These are phyloP conservation scores for Pleuronectes platessa DNA, from an alignment of 2,113 vertebrate species.

Conservation along the genomic window DNA sequence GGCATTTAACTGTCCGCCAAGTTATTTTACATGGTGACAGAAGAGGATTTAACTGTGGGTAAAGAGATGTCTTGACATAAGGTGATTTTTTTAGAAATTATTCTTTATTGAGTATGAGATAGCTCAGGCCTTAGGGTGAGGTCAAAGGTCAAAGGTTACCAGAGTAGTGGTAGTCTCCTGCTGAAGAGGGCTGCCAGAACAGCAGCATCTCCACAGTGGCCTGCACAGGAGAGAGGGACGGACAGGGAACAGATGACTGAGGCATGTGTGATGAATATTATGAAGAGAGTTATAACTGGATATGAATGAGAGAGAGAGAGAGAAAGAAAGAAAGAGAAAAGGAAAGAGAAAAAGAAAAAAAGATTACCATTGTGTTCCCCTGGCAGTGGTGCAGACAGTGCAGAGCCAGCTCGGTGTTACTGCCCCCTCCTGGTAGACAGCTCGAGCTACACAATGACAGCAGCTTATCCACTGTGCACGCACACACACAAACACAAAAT, in stretches of 20 bases:
- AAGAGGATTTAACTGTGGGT: too few relatives aligned
- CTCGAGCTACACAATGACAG: slow-evolving; percentile 83
- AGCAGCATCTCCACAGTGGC: slow-evolving; percentile 81
- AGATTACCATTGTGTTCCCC: slow-evolving; percentile 79
- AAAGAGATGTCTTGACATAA: background rate
- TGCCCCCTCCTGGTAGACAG: slow-evolving; percentile 83
- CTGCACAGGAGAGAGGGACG: slow-evolving; percentile 58
- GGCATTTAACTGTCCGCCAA: too few relatives aligned
- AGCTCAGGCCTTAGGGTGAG: background rate
- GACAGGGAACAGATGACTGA: slow-evolving; percentile 11
- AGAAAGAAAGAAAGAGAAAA: background rate
- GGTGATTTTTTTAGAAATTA: too few relatives aligned
- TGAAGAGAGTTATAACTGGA: background rate
- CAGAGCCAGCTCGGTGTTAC: slow-evolving; percentile 84
- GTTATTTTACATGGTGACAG: too few relatives aligned
- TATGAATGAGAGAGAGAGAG: background rate
- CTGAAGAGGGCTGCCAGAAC: slow-evolving; percentile 68
- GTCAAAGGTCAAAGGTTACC: slow-evolving; percentile 69
- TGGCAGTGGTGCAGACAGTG: slow-evolving; percentile 79
- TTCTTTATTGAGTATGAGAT: background rate
- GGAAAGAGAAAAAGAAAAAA: background rate
- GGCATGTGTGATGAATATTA: slow-evolving; percentile 7
- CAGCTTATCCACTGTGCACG: slow-evolving; percentile 78
- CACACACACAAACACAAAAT: slow-evolving; percentile 4
- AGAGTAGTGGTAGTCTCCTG: slow-evolving; percentile 81